Evolutionary conservation across 2,888 invertebrate genomes (phyloP), one percentile per base, ranked within the genome.

Genomic region (Chloroclysta siterata): DNA sequence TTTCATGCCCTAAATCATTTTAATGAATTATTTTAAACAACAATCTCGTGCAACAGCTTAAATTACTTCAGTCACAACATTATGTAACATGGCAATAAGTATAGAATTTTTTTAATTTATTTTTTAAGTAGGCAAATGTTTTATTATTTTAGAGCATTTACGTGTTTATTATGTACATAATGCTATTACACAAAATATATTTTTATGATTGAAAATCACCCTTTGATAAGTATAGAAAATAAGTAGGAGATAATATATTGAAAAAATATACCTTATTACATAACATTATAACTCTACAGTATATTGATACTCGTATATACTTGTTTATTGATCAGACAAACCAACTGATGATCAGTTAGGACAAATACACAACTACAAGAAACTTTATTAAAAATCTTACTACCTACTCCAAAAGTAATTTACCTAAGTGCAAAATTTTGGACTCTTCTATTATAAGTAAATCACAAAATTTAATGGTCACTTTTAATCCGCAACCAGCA

Each of bases 101-200:
- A 33, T 17, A 15, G 15, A 44, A 22, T 22, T 65, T 17, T 65
- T 70, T 55, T 47, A 69, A 69, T 71, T 72, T 66, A 74, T 8
- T 72, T 77, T 71, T 77, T 84, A 83, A 82, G 82, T 85, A 82
- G 79, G 74, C 73, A 79, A 80, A 78, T 77, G 67, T 79, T 80
- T 77, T 79, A 70, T 72, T 73, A 70, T 73, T 69, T 69, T 75
- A 76, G 75, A 77, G 83, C 82, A 83, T 84, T 81, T 81, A 81
- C 76, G 81, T 81, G 80, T 83, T 39, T 11, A 8, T 82, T 84
- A 48, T 76, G 77, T 78, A 73, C 47, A 61, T 69, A 73, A 71
- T 68, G 59, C 66, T 68, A 56, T 66, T 69, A 68, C 66, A 56
- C 60, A 62, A 57, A 51, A 53, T 15, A 39, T 65, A 63, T 69